phyloP scores from a whole-genome alignment of 2,797 vertebrate genomes.

The Acridotheres tristis region DNA sequence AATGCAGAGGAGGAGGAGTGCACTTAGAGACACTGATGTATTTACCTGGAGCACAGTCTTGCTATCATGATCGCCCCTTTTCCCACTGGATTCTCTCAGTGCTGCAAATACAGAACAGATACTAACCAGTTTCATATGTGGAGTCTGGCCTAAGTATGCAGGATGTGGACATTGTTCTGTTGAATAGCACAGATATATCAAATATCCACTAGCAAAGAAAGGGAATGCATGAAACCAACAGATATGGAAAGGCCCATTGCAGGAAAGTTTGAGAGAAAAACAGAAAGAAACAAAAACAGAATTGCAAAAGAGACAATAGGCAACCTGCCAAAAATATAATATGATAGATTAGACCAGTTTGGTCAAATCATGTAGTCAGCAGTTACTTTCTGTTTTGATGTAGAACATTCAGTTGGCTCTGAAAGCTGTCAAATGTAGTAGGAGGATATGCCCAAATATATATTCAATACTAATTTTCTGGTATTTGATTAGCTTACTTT shows the following conservation, averaged over 20 bases:
- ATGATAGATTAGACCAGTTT: not conserved
- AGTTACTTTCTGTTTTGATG: not conserved
- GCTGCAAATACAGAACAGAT: not conserved
- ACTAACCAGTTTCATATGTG: not conserved
- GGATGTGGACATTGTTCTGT: not conserved
- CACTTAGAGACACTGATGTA: not conserved
- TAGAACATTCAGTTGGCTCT: not conserved
- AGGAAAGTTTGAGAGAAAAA: not conserved
- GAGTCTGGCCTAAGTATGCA: not conserved
- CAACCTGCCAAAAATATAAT: not conserved
- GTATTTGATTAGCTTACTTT: not conserved
- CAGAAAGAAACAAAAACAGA: not conserved
- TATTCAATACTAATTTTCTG: not conserved
- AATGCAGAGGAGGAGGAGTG: not conserved
- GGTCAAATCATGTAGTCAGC: not conserved
- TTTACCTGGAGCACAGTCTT: accelerated
- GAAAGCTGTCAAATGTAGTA: not conserved
- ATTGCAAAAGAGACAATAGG: not conserved
- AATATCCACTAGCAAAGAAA: not conserved
- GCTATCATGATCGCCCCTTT: not conserved
- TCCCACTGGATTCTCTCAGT: not conserved
- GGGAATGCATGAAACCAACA: not conserved
- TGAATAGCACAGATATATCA: not conserved
- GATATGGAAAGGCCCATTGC: not conserved
- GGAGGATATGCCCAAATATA: not conserved